Evolutionary conservation across 1,140 invertebrate genomes (phyloP).

Genomic region (Leptestheria dahalacensis): DNA sequence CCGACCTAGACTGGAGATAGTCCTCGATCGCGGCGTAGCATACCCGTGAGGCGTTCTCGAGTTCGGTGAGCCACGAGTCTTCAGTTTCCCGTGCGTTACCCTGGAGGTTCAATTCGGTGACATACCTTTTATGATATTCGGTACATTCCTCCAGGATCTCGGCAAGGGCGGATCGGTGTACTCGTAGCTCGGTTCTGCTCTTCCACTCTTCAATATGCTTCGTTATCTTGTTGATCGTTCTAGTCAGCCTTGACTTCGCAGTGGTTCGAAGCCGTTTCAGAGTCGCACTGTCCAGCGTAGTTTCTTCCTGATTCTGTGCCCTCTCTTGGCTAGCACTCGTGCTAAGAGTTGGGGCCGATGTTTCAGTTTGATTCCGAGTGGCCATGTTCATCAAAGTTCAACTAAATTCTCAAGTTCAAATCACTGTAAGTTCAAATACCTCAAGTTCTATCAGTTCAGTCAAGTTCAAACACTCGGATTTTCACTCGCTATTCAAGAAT

Average conservation of each 20-base stretch:
- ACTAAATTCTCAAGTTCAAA: too few relatives aligned
- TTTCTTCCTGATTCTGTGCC: neutral
- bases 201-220: neutral
- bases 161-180: neutral
- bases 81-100: neutral
- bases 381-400: too few relatives aligned
- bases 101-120: neutral
- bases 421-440: too few relatives aligned
- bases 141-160: neutral
- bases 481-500: too few relatives aligned
- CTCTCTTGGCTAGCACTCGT: neutral
- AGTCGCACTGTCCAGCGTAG: neutral
- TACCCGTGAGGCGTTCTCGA: neutral
- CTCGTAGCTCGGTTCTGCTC: neutral
- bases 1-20: neutral
- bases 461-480: too few relatives aligned
- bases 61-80: neutral
- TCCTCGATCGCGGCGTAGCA: constrained; percentile 2
- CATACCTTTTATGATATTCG: neutral
- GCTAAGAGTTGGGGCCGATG: neutral
- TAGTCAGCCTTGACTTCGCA: neutral
- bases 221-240: neutral
- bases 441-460: too few relatives aligned
- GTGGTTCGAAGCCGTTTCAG: neutral
- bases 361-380: neutral